Conservation (phyloP, 2,113 vertebrate species). For the Pleuronectes platessa region DNA sequence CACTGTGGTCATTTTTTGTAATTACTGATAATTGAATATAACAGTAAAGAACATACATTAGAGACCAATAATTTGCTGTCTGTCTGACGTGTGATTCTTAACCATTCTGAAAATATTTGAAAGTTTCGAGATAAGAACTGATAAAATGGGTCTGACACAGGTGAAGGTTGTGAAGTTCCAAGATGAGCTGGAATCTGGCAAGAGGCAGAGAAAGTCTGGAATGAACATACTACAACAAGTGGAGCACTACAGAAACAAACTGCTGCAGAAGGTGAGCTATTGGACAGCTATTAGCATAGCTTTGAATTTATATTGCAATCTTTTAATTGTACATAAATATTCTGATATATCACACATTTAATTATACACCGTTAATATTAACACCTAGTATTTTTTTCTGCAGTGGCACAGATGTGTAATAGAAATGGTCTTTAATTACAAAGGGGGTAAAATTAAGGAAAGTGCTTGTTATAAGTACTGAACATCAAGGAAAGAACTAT, state of each 20-base stretch:
- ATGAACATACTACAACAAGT: conserved; percentile 83
- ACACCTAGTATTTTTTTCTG: neutral
- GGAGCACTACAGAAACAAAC: conserved; percentile 84
- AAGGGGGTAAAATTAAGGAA: conserved; percentile 17
- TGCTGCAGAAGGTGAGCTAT: conserved; percentile 81
- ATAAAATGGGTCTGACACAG: conserved; percentile 47
- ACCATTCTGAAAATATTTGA: no score
- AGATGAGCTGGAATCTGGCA: conserved; percentile 85
- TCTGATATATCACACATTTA: neutral
- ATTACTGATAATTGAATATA: neutral
- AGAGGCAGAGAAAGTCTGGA: conserved; percentile 78
- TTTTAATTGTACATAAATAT: no score
- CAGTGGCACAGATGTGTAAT: neutral
- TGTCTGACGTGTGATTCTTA: neutral
- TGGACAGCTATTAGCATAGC: neutral
- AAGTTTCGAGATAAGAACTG: no score
- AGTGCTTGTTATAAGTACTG: no score
- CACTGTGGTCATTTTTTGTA: neutral
- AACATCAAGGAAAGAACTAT: neutral
- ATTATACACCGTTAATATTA: neutral
- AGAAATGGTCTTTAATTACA: conserved; percentile 42
- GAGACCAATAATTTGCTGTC: neutral
- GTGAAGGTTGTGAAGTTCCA: conserved; percentile 86
- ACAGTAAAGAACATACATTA: neutral
- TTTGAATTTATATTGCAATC: neutral